A percentile compares a stretch with the other conserved stretches of the same genome.
Conservation (phyloP, 53 echinoderm and acorn worm genomes). For the Apostichopus leukothele region DNA sequence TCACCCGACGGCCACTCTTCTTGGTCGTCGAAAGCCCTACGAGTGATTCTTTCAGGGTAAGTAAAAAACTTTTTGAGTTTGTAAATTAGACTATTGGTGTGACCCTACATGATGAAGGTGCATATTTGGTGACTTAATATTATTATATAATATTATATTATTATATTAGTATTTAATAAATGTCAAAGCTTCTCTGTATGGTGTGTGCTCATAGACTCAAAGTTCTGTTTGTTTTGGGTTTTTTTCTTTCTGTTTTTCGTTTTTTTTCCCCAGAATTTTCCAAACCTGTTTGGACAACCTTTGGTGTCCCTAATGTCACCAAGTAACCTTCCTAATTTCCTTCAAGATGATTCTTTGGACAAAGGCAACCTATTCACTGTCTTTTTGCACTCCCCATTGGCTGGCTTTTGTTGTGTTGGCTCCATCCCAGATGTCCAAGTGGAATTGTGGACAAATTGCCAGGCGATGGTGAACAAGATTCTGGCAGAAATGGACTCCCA, state of each 20-base stretch:
- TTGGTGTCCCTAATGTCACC: conserved; percentile 95
- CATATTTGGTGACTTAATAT: too few relatives aligned
- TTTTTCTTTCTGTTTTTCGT: neutral
- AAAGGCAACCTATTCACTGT: conserved; percentile 98
- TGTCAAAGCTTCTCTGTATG: too few relatives aligned
- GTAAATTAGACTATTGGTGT: too few relatives aligned
- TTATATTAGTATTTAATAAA: too few relatives aligned
- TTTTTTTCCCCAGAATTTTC: conserved; percentile 68
- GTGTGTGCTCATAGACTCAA: neutral
- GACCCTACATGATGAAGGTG: too few relatives aligned
- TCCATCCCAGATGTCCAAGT: conserved; percentile 85
- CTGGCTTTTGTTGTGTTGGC: conserved; percentile 87
- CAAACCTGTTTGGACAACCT: conserved; percentile 98
- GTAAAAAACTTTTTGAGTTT: neutral
- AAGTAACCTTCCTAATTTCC: conserved; percentile 63
- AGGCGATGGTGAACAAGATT: conserved; percentile 81
- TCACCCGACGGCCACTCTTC: conserved; percentile 87
- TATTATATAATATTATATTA: too few relatives aligned
- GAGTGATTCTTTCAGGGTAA: conserved; percentile 89
- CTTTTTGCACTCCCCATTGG: conserved; percentile 86
- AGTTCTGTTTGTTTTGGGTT: neutral
- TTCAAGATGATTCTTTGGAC: conserved; percentile 73
- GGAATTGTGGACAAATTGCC: conserved; percentile 87
- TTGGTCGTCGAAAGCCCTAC: conserved; percentile 91
- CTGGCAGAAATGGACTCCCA: conserved; percentile 71